These are phyloP conservation scores for Ephydatia muelleri DNA, from an alignment of 37 sponge, comb jelly and placozoan species.

Conservation along the genomic window DNA sequence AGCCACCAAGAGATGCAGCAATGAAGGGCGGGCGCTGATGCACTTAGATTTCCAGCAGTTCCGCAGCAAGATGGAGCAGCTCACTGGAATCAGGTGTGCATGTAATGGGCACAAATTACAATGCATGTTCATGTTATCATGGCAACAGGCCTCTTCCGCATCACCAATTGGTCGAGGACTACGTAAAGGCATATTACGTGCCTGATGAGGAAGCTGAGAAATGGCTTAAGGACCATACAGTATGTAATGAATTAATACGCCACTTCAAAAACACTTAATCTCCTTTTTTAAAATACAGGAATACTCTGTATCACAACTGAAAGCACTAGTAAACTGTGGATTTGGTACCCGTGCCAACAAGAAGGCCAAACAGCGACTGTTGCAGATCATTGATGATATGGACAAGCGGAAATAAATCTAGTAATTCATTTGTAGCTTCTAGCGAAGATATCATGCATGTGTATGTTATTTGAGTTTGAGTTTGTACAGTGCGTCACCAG, in stretches of 20 bases:
- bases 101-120: slow-evolving; percentile 42
- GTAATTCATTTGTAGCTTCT: slow-evolving; percentile 15
- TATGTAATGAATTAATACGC: slow-evolving; percentile 49
- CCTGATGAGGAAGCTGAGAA: slow-evolving; percentile 78
- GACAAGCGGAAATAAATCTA: slow-evolving; percentile 24
- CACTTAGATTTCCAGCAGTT: slow-evolving; percentile 96
- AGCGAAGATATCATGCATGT: slow-evolving; percentile 32
- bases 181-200: slow-evolving; percentile 92
- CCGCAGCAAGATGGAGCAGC: slow-evolving; percentile 74
- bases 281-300: slow-evolving; percentile 50
- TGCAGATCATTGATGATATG: slow-evolving; percentile 48
- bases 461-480: background rate
- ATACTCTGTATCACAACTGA: slow-evolving; percentile 83
- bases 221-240: slow-evolving; percentile 80
- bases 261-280: background rate
- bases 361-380: slow-evolving; percentile 69
- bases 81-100: slow-evolving; percentile 63
- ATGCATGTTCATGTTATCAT: slow-evolving; percentile 62
- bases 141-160: slow-evolving; percentile 71
- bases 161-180: slow-evolving; percentile 85
- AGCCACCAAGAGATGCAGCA: slow-evolving; percentile 77
- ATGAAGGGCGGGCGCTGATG: slow-evolving; percentile 97
- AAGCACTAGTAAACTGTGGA: slow-evolving; percentile 67
- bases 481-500: background rate
- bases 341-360: slow-evolving; percentile 67